Base-by-base conservation (phyloP, 2,888 invertebrate genomes). In the Julus scanicus region DNA sequence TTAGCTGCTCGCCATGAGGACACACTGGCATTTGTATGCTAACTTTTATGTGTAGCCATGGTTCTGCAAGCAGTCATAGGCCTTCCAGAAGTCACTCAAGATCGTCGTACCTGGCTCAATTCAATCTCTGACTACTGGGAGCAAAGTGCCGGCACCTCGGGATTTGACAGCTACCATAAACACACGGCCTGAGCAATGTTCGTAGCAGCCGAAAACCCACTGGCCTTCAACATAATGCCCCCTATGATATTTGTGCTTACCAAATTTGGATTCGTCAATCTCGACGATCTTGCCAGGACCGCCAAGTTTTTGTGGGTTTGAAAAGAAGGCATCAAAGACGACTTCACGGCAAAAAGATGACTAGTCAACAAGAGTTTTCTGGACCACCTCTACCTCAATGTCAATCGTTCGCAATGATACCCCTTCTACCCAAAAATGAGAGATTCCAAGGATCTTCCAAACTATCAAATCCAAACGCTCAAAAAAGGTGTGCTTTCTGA, bases 161-260 rank as follows among this genome's bases (percentile, higher is more conserved):
- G 88, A 39, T 20, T 89, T 87, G 13, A 90, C 90, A 9, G 88
- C 37, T 0, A 89, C 89, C 49, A 90, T 49, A 48, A 90, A 90
- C 11, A 88, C 63, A 9, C 85, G 37, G 11, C 89, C 89, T 84
- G 87, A 88, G 13, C 89, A 89, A 29, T 89, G 83, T 49, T 90
- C 90, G 39, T 89, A 48, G 4, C 89, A 89, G 37, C 90, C 90
- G 83, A 90, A 90, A 5, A 90, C 89, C 90, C 90, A 90, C 39
- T 89, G 88, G 37, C 90, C 90, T 39, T 90, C 88, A 29, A 71
- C 29, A 29, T 29, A 9, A 20, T 44, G 48, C 20, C 84, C 88
- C 20, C 84, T 20, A 39, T 84, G 84, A 29, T 84, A 88, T 44
- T 71, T 71, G 20, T 71, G 49, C 40, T 57, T 86, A 0, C 86